These are phyloP conservation scores for Coluber constrictor DNA, from an alignment of 2,797 vertebrate species.

Conservation along the genomic window DNA sequence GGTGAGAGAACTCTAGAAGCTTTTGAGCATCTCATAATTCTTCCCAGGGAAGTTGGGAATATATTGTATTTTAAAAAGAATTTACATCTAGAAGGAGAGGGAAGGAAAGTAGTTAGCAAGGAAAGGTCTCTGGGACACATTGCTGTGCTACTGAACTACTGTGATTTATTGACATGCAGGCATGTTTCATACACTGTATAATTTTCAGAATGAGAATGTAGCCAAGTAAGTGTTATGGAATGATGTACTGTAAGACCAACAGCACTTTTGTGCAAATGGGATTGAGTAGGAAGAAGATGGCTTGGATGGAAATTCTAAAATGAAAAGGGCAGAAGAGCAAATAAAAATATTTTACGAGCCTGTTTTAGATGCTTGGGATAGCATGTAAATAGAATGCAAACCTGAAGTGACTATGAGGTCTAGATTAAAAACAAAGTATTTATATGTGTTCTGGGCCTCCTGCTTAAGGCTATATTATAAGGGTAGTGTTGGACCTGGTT, in stretches of 20 bases:
- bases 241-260: background rate
- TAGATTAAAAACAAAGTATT: background rate
- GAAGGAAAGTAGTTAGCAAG: constrained; percentile 27
- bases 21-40: background rate
- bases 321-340: constrained; percentile 41
- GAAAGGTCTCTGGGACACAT: background rate
- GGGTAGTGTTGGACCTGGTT: constrained; percentile 1
- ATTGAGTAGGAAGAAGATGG: constrained; percentile 25
- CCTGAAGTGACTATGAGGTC: background rate
- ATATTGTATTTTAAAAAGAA: background rate
- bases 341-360: background rate
- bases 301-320: constrained; percentile 25
- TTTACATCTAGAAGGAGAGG: background rate
- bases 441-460: background rate
- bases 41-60: background rate
- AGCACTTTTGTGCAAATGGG: constrained; percentile 9
- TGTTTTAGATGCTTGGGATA: background rate
- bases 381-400: background rate
- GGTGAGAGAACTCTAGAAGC: background rate
- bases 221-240: background rate
- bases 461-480: background rate
- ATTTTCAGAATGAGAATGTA: background rate
- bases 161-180: constrained; percentile 1
- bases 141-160: constrained; percentile 12
- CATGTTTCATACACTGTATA: constrained; percentile 16